Percentiles rank a stretch among this genome's conserved stretches.
phyloP scores from a whole-genome alignment of 1,140 invertebrate genomes.

The Hermetia illucens region DNA sequence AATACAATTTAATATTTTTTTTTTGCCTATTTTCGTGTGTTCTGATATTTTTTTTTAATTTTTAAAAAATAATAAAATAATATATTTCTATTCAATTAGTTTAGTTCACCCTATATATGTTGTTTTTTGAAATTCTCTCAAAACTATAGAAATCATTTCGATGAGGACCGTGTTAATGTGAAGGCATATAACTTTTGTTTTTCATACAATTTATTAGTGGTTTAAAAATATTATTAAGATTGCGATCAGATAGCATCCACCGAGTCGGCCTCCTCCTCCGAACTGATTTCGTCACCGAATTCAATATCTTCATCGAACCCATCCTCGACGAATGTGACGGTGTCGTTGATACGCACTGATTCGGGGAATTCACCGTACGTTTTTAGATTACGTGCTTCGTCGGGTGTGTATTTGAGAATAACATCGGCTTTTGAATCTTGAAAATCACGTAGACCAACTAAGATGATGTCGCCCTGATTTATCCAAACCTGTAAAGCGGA shows the following conservation, averaged over 20 bases:
- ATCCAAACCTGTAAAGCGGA: constrained; percentile 68
- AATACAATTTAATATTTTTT: too few species aligned
- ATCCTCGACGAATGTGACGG: constrained; percentile 85
- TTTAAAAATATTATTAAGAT: too few species aligned
- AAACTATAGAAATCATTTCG: too few species aligned
- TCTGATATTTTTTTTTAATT: too few species aligned
- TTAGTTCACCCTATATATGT: too few species aligned
- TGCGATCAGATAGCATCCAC: constrained; percentile 50
- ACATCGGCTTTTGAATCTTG: constrained; percentile 99
- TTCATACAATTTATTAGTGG: too few species aligned
- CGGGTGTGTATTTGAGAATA: constrained; percentile 97
- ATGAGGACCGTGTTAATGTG: too few species aligned
- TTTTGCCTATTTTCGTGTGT: too few species aligned
- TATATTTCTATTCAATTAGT: too few species aligned
- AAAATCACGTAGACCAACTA: constrained; percentile 93
- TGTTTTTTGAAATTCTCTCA: too few species aligned
- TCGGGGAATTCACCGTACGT: constrained; percentile 98
- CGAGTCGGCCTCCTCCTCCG: constrained; percentile 70
- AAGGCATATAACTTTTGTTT: too few species aligned
- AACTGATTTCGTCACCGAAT: constrained; percentile 83
- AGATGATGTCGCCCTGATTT: constrained; percentile 95
- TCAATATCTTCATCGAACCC: constrained; percentile 90
- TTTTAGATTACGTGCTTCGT: constrained; percentile 97
- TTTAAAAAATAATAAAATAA: too few species aligned
- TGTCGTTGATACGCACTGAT: constrained; percentile 89